Base-by-base conservation (phyloP, 2,888 invertebrate species). In the Drosophila kambysellisi region DNA sequence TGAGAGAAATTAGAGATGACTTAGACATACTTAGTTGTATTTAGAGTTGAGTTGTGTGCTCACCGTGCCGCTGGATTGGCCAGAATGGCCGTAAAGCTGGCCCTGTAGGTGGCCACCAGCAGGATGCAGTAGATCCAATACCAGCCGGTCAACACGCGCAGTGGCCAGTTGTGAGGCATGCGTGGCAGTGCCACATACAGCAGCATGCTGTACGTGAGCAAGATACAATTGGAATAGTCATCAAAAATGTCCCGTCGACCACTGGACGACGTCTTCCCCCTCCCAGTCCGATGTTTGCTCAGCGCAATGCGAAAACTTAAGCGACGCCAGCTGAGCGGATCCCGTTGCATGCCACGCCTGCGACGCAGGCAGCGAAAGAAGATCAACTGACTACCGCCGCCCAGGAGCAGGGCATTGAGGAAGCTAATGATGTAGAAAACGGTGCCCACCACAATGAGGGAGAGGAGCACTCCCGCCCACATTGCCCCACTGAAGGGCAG, bases 91-190 rank as follows among this genome's bases (percentile, higher is more conserved):
- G 97, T 97, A 95, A 97, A 96, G 83, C 97, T 97, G 0, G 97
- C 97, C 87, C 96, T 94, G 91, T 98, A 98, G 0, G 96, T 95
- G 0, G 97, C 96, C 0, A 96, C 96, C 7, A 97, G 94, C 5
- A 97, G 94, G 72, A 97, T 95, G 88, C 96, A 96, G 91, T 97
- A 98, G 3, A 97, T 92, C 97, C 97, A 97, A 93, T 97, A 97
- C 96, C 97, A 97, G 0, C 97, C 97, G 2, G 97, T 97, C 17
- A 97, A 94, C 35, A 97, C 94, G 41, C 97, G 94, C 50, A 97
- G 94, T 0, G 97, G 96, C 97, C 97, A 97, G 20, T 96, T 96
- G 20, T 94, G 94, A 0, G 97, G 97, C 79, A 97, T 94, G 87
- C 95, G 95, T 0, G 97, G 97, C 65, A 97, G 90, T 0, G 97